A percentile compares a stretch with the other conserved stretches of the same genome.
Evolutionary conservation across 2,113 vertebrate genomes (phyloP).

Genomic region (Madoqua kirkii): DNA sequence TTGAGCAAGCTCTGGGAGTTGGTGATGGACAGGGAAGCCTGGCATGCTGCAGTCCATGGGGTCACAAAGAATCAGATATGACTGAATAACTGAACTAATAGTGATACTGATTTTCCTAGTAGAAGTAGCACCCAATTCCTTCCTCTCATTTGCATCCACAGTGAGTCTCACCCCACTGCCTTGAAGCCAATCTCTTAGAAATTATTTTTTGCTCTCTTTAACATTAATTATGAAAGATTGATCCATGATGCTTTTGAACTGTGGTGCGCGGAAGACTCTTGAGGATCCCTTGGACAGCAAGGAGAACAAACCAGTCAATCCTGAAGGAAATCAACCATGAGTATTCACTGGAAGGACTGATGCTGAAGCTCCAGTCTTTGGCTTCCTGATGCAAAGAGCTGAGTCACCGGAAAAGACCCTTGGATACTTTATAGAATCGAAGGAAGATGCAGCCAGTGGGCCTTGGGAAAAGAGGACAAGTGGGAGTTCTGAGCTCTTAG

Average conservation of each 20-base stretch:
- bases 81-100: background rate
- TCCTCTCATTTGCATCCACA: background rate
- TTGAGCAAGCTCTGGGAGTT: background rate
- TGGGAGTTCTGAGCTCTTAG: background rate
- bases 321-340: background rate
- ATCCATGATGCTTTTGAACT: background rate
- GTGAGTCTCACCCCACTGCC: background rate
- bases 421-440: background rate
- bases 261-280: background rate
- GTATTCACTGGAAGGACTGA: background rate
- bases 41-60: background rate
- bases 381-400: background rate
- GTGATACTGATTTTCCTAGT: background rate
- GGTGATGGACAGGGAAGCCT: background rate
- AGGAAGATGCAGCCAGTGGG: background rate
- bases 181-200: background rate
- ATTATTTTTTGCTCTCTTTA: background rate
- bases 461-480: background rate
- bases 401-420: background rate
- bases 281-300: background rate
- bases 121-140: background rate
- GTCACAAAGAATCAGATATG: rapidly evolving
- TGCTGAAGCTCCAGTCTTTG: background rate
- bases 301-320: background rate
- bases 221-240: background rate